These are phyloP conservation scores for Stegostoma tigrinum DNA, from an alignment of 2,113 vertebrate species.

Conservation along the genomic window DNA sequence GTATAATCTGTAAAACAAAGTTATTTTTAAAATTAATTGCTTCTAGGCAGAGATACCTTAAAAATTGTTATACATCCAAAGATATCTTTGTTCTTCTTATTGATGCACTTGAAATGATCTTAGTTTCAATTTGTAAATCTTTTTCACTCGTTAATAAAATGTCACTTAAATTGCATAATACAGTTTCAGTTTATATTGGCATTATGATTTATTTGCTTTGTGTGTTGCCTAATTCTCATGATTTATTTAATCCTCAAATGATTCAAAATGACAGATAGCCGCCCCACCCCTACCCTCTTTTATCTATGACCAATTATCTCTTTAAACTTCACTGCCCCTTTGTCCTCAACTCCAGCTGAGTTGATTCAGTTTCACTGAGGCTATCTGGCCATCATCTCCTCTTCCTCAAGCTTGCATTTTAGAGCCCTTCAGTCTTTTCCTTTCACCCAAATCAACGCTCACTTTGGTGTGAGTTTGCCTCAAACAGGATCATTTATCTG, in stretches of 20 bases:
- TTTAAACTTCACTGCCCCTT: neutral
- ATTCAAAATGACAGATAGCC: neutral
- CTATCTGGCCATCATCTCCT: neutral
- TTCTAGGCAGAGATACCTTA: neutral
- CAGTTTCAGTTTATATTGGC: neutral
- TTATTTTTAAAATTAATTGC: slow-evolving; percentile 2
- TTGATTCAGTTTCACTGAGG: neutral
- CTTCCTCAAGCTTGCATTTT: neutral
- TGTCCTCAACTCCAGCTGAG: neutral
- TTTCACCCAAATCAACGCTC: neutral
- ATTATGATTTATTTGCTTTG: neutral
- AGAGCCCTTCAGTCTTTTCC: neutral
- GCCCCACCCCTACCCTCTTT: neutral
- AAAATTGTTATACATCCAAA: neutral
- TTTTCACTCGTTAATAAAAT: slow-evolving; percentile 24
- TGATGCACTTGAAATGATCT: neutral
- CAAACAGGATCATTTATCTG: too few species aligned
- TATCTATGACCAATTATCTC: too few species aligned
- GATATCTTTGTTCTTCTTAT: neutral
- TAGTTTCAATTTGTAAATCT: neutral
- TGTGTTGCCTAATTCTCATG: neutral
- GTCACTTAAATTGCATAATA: neutral
- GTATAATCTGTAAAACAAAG: neutral
- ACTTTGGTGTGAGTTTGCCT: neutral
- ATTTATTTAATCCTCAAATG: neutral